Percentiles rank a stretch among this genome's conserved stretches.
Conservation (phyloP, 2,888 invertebrate species). For the Sesia apiformis region DNA sequence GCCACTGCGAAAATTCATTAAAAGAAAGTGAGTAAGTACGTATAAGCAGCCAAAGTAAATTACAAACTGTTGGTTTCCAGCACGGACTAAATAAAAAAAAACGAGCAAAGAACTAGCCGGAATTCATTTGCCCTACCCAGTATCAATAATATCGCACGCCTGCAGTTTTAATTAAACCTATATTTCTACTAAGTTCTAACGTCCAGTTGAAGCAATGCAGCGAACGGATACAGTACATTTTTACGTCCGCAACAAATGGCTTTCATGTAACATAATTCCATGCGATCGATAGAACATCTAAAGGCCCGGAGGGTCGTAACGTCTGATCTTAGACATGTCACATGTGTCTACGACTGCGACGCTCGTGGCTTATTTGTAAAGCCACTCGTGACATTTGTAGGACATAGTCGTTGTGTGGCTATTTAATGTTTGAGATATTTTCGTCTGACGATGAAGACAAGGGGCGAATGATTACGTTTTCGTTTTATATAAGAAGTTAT, state of each 20-base stretch:
- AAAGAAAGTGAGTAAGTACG: background rate
- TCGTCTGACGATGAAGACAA: too few species aligned
- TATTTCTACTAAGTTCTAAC: constrained; percentile 22
- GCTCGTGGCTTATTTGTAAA: too few species aligned
- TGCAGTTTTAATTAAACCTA: constrained; percentile 55
- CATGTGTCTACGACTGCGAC: too few species aligned
- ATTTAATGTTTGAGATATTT: too few species aligned
- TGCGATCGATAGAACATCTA: background rate
- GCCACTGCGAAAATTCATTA: background rate
- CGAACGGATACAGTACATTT: background rate
- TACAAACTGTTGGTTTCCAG: constrained; percentile 21
- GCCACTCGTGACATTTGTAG: too few species aligned
- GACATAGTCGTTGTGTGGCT: too few species aligned
- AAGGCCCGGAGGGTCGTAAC: background rate
- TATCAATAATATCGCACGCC: constrained; percentile 4
- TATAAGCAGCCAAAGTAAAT: constrained; percentile 14
- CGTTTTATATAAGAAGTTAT: too few species aligned
- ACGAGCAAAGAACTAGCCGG: background rate
- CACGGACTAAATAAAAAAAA: constrained; percentile 18
- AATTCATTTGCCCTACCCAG: background rate
- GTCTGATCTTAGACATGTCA: background rate
- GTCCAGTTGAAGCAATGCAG: too few species aligned
- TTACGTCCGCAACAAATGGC: background rate
- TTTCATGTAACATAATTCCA: background rate
- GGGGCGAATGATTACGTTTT: too few species aligned